Percentiles rank a stretch among this genome's conserved stretches.
Conservation (phyloP, 2,113 vertebrate genomes). For the Leucoraja erinaceus region DNA sequence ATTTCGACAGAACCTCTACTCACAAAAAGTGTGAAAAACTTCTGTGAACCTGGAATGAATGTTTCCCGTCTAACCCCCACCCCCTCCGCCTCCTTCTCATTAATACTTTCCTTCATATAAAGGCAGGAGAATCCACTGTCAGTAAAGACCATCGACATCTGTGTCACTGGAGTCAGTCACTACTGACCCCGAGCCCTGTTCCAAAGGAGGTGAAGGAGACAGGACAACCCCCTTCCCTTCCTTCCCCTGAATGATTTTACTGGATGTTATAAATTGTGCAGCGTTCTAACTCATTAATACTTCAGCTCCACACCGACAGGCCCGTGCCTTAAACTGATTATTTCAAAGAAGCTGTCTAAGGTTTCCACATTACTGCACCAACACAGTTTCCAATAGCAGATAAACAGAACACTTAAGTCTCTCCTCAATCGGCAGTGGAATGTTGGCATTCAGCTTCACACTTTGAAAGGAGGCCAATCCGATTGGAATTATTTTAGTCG, state of each 20-base stretch:
- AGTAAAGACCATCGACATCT: background rate
- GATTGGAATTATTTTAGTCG: background rate
- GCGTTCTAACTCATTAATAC: background rate
- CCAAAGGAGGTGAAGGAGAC: background rate
- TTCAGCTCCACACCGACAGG: background rate
- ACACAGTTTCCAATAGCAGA: background rate
- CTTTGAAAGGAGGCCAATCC: slow-evolving; percentile 30
- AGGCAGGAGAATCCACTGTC: background rate
- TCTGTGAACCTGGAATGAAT: background rate
- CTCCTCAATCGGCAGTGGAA: background rate
- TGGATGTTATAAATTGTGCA: background rate
- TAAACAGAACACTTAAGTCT: slow-evolving; percentile 20
- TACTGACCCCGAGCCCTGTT: background rate
- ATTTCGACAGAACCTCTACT: background rate
- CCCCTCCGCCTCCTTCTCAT: background rate
- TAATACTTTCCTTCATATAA: background rate
- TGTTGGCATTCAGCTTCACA: background rate
- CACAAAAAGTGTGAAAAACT: background rate
- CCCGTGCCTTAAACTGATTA: background rate
- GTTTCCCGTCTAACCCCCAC: background rate
- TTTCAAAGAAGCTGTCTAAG: background rate
- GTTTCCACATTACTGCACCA: slow-evolving; percentile 11
- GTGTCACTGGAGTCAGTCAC: background rate
- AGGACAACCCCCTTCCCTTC: background rate
- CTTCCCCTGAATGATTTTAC: background rate